These are phyloP conservation scores for Ctenosaura bakeri DNA, from an alignment of 2,797 vertebrate genomes.

Conservation along the genomic window DNA sequence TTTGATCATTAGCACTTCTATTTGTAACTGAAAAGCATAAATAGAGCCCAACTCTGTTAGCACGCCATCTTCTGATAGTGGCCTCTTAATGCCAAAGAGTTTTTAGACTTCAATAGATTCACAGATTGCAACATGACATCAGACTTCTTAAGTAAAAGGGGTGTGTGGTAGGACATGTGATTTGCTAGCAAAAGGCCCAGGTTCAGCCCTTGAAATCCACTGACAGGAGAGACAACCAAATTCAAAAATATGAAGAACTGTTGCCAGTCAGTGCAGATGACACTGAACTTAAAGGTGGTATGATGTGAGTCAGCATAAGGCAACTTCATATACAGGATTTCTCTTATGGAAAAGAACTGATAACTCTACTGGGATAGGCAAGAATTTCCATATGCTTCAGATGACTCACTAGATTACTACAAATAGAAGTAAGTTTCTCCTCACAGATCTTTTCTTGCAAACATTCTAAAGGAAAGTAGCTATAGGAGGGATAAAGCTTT, in stretches of 20 bases:
- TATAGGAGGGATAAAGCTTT: not conserved
- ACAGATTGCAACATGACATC: not conserved
- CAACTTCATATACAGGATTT: not conserved
- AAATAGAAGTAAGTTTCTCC: not conserved
- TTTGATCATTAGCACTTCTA: too few relatives aligned
- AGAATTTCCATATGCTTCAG: not conserved
- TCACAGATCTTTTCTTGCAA: not conserved
- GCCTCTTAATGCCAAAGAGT: accelerated
- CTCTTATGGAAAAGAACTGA: not conserved
- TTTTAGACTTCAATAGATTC: not conserved
- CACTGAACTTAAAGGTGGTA: not conserved
- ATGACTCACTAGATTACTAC: not conserved
- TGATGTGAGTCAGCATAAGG: not conserved
- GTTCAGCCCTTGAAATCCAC: not conserved
- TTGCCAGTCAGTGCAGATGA: not conserved
- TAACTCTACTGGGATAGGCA: not conserved
- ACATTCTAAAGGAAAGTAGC: not conserved
- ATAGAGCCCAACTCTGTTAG: not conserved
- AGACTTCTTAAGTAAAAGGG: not conserved
- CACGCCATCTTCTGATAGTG: not conserved
- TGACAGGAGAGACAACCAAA: not conserved
- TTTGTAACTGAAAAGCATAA: not conserved
- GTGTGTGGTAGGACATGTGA: not conserved
- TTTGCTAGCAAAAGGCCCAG: not conserved
- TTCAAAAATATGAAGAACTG: not conserved